Evolutionary conservation across 2,797 vertebrate genomes (phyloP), one percentile per base, ranked within the genome.

Genomic region (Poeciliopsis infans): DNA sequence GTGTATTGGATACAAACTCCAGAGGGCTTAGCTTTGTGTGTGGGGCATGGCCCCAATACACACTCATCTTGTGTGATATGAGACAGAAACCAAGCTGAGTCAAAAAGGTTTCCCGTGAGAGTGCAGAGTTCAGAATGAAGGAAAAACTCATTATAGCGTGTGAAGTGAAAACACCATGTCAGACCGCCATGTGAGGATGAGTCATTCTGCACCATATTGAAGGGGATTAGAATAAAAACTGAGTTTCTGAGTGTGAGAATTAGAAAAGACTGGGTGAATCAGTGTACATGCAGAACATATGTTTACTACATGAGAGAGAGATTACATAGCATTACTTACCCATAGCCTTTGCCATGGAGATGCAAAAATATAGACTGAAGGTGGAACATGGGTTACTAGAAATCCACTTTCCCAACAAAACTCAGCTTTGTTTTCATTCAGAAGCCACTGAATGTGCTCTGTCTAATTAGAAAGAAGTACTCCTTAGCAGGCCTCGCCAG

Each of bases 391-490:
- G 6, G 16, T 89, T 86, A 79, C 83, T 68, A 69, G 76, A 82
- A 70, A 80, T 79, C 86, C 86, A 85, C 84, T 86, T 82, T 81
- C 81, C 66, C 36, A 83, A 89, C 88, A 87, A 74, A 86, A 80
- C 78, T n/a, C 43, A 2, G 79, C 85, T 78, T 87, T 86, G 88
- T 93, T 91, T 75, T 75, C 83, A 83, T 89, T 88, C 83, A 87
- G 83, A 71, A 70, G 72, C 59, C 45, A 28, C 72, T 91, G 87
- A 92, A 90, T 86, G 82, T 78, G 70, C 79, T 79, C 83, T 81
- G 87, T 93, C 91, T 94, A 91, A 92, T 93, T 88, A 93, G 76
- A 75, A 83, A 89, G 84, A 91, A 92, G 91, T 89, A 89, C 92
- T 88, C 85, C 82, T 81, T 76, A 81, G 91, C 78, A 75, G 79